phyloP scores from a whole-genome alignment of 1,140 invertebrate genomes.

The Spodoptera frugiperda region DNA sequence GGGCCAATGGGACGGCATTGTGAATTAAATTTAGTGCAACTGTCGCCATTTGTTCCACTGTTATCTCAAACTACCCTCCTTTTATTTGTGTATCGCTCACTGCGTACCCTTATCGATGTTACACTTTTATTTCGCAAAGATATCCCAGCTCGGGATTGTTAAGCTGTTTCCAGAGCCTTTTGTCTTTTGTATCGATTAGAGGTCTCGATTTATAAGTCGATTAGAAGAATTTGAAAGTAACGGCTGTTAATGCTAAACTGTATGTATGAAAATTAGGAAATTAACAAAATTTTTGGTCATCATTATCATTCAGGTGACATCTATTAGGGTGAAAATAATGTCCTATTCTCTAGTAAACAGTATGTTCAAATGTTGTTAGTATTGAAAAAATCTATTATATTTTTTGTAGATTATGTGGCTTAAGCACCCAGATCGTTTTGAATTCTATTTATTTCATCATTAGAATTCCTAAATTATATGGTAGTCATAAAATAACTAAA shows the following conservation, averaged over 20 bases:
- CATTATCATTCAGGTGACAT: neutral
- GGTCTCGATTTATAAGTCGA: conserved; percentile 11
- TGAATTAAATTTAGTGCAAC: conserved; percentile 26
- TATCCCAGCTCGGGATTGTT: conserved; percentile 5
- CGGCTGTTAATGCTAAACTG: neutral
- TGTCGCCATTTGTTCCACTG: conserved; percentile 34
- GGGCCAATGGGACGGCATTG: neutral
- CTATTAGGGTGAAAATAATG: no score
- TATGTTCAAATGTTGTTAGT: no score
- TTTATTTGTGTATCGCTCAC: conserved; percentile 20
- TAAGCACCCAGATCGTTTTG: no score
- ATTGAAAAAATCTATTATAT: no score
- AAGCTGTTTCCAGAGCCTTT: conserved; percentile 19
- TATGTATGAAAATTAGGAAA: neutral
- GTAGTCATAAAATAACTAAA: no score
- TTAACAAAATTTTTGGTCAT: neutral
- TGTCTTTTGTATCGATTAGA: conserved; percentile 13
- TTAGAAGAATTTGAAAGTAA: neutral
- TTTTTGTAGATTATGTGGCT: no score
- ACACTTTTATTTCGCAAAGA: conserved; percentile 26
- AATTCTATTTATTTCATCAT: no score
- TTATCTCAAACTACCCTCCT: conserved; percentile 26
- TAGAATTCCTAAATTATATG: no score
- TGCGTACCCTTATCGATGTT: conserved; percentile 22
- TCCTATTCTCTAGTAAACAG: no score